Evolutionary conservation across 2,797 vertebrate genomes (phyloP).

Genomic region (Periparus ater): DNA sequence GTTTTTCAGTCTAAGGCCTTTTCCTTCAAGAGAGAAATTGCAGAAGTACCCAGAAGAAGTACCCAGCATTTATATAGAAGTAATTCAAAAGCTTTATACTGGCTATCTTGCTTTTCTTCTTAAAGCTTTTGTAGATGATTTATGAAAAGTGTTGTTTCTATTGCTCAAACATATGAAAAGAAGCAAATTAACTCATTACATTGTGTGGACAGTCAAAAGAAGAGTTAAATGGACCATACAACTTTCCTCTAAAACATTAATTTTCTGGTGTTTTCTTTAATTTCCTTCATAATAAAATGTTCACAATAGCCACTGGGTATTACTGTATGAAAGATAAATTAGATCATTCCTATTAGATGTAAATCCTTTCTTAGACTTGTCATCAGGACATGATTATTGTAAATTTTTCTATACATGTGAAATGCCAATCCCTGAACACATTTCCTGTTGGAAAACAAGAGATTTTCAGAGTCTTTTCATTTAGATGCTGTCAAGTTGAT

Average conservation of each 20-base stretch:
- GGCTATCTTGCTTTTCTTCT: slow-evolving; percentile 6
- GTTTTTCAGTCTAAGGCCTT: neutral
- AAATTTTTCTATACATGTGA: slow-evolving; percentile 54
- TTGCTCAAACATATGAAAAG: slow-evolving; percentile 31
- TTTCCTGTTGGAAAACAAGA: slow-evolving; percentile 63
- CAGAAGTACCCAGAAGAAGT: neutral
- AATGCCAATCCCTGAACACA: slow-evolving; percentile 51
- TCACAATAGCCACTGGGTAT: slow-evolving; percentile 62
- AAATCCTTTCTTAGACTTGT: slow-evolving; percentile 49
- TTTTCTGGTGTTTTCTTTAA: slow-evolving; percentile 67
- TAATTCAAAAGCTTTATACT: neutral
- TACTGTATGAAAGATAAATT: slow-evolving; percentile 62
- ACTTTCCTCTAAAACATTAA: slow-evolving; percentile 56
- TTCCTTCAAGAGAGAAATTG: neutral
- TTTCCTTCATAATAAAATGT: slow-evolving; percentile 67
- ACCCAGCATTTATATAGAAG: neutral
- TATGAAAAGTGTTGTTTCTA: slow-evolving; percentile 50
- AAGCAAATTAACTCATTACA: slow-evolving; percentile 54
- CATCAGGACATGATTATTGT: slow-evolving; percentile 58
- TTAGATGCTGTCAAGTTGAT: slow-evolving; percentile 63
- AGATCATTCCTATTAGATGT: slow-evolving; percentile 57
- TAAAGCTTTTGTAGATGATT: slow-evolving; percentile 36
- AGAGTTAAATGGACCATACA: slow-evolving; percentile 54
- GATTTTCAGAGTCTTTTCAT: slow-evolving; percentile 60
- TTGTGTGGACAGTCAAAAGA: slow-evolving; percentile 50